Percentiles rank a stretch among this genome's conserved stretches.
Conservation (phyloP, 2,113 vertebrate species). For the Connochaetes taurinus region DNA sequence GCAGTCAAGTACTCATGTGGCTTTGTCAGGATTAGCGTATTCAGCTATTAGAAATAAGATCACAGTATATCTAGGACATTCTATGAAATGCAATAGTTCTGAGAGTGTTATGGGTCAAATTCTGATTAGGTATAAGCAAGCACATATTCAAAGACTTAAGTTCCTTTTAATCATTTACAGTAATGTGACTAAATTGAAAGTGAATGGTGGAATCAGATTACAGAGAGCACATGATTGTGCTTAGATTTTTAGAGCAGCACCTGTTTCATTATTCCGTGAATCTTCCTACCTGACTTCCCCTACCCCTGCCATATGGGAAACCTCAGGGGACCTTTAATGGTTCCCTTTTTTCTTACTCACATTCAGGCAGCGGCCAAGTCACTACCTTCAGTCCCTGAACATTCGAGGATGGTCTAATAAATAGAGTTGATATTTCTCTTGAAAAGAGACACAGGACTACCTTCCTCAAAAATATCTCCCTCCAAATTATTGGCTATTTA, state of each 20-base stretch:
- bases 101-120: conserved; percentile 6
- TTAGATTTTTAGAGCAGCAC: not conserved
- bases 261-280: not conserved
- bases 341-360: not conserved
- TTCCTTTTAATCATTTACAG: not conserved
- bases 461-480: not conserved
- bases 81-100: not conserved
- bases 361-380: not conserved
- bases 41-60: conserved; percentile 67
- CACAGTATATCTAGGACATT: conserved; percentile 62
- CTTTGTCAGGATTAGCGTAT: conserved; percentile 63
- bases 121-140: not conserved
- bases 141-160: not conserved
- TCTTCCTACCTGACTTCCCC: not conserved
- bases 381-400: not conserved
- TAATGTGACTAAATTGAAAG: not conserved
- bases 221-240: not conserved
- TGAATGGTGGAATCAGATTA: conserved; percentile 23
- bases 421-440: not conserved
- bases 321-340: not conserved
- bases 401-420: not conserved
- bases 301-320: not conserved
- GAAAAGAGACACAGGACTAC: not conserved
- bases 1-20: conserved; percentile 20
- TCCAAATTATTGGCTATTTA: not conserved